A percentile compares a stretch with the other conserved stretches of the same genome.
Evolutionary conservation across 1,140 invertebrate genomes (phyloP).

Genomic region (Lasaia peninsularis): DNA sequence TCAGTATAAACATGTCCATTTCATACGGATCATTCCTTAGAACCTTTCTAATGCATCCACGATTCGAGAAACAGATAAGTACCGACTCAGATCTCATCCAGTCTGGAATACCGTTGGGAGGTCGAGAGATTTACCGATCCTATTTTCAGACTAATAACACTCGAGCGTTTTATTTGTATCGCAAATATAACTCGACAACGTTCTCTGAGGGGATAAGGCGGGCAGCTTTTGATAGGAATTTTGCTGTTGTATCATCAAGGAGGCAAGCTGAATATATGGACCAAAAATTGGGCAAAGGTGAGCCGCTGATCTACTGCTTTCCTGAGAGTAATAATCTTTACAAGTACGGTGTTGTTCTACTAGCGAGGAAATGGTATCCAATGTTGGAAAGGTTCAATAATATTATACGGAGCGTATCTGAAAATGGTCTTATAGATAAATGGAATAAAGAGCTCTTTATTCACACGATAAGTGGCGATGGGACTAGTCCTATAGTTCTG

Average conservation of each 20-base stretch:
- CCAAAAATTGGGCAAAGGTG: conserved; percentile 61
- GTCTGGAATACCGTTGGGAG: conserved; percentile 61
- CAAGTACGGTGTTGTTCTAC: conserved; percentile 67
- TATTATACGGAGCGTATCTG: conserved; percentile 67
- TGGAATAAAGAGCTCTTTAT: conserved; percentile 71
- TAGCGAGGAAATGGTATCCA: conserved; percentile 68
- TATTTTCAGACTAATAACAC: conserved; percentile 71
- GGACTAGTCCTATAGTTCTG: conserved; percentile 49
- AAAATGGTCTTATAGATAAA: conserved; percentile 73
- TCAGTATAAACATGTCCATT: conserved; percentile 71
- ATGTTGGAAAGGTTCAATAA: conserved; percentile 63
- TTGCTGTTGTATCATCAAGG: conserved; percentile 66
- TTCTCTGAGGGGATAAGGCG: conserved; percentile 61
- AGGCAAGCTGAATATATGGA: conserved; percentile 65
- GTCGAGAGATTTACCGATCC: conserved; percentile 64
- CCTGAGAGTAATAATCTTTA: conserved; percentile 65
- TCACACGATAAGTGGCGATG: conserved; percentile 38
- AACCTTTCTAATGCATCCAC: conserved; percentile 73
- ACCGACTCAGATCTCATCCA: conserved; percentile 60
- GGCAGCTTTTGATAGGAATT: conserved; percentile 56
- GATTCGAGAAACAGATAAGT: conserved; percentile 71
- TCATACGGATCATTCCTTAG: conserved; percentile 73
- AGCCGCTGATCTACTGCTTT: conserved; percentile 62
- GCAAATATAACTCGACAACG: conserved; percentile 62
- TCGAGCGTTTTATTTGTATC: conserved; percentile 66